Evolutionary conservation across 2,888 invertebrate genomes (phyloP).

Genomic region (Andrena fulva): DNA sequence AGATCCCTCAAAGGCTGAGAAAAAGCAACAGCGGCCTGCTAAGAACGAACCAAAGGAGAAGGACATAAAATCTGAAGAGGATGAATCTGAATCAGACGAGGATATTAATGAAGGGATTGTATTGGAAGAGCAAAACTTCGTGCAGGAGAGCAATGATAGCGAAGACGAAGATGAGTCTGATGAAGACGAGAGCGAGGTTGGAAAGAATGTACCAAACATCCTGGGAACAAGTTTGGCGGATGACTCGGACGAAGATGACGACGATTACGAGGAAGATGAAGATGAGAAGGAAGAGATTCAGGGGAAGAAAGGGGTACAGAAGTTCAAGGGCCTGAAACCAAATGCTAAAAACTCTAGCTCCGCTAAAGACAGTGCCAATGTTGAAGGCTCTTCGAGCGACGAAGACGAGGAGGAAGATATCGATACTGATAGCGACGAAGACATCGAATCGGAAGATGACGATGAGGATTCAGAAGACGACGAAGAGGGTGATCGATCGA

Average conservation of each 20-base stretch:
- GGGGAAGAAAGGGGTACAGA: constrained; percentile 53
- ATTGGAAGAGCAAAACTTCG: constrained; percentile 28
- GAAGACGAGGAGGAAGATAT: constrained; percentile 47
- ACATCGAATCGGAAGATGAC: constrained; percentile 40
- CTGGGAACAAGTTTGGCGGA: constrained; percentile 62
- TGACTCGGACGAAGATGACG: constrained; percentile 63
- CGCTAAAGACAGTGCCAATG: constrained; percentile 44
- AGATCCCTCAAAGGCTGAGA: neutral
- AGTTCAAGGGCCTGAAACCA: constrained; percentile 53
- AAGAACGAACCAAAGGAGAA: constrained; percentile 13
- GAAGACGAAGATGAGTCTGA: constrained; percentile 51
- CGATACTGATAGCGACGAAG: constrained; percentile 30
- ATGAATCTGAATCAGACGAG: constrained; percentile 41
- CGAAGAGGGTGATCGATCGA: constrained; percentile 56
- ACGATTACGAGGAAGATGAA: constrained; percentile 48
- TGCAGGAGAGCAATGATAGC: constrained; percentile 30
- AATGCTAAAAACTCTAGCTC: neutral
- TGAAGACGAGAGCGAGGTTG: constrained; percentile 17
- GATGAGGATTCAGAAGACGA: constrained; percentile 53
- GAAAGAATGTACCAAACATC: constrained; percentile 39
- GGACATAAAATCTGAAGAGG: neutral
- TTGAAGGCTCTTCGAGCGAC: constrained; percentile 25
- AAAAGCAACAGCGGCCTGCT: constrained; percentile 5
- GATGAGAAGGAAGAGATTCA: neutral
- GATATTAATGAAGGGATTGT: constrained; percentile 48